These are phyloP conservation scores for Zaprionus vittiger DNA, from an alignment of 1,140 invertebrate genomes.

Conservation along the genomic window DNA sequence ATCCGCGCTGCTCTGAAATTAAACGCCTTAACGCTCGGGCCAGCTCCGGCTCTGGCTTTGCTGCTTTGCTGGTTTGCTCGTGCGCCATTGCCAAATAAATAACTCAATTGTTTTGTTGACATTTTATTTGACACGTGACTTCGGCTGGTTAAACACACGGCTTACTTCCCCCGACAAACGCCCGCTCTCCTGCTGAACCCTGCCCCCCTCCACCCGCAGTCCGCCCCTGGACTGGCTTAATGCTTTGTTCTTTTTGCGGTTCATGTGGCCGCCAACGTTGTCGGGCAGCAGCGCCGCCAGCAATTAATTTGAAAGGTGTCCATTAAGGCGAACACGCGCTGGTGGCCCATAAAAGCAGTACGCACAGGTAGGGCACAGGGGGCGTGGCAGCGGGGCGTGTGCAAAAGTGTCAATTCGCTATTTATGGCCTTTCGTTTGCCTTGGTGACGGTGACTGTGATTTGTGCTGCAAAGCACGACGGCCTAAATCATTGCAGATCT, in stretches of 20 bases:
- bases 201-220: background rate
- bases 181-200: background rate
- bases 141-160: constrained; percentile 77
- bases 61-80: constrained; percentile 9
- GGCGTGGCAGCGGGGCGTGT: constrained; percentile 21
- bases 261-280: constrained; percentile 68
- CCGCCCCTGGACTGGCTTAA: constrained; percentile 40
- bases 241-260: constrained; percentile 83
- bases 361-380: constrained; percentile 19
- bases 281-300: constrained; percentile 45
- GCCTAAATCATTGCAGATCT: constrained; percentile 1
- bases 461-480: constrained; percentile 46
- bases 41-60: background rate
- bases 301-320: constrained; percentile 82
- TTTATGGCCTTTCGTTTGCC: constrained; percentile 63
- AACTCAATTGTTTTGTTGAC: constrained; percentile 83
- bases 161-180: constrained; percentile 8
- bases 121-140: constrained; percentile 83
- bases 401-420: constrained; percentile 80
- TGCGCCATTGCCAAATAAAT: constrained; percentile 70
- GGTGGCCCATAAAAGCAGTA: constrained; percentile 50
- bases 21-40: constrained; percentile 56
- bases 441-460: constrained; percentile 55
- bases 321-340: constrained; percentile 76
- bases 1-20: constrained; percentile 52